phyloP scores from a whole-genome alignment of 2,888 invertebrate species.

The Scaptomyza cyrtandrae region DNA sequence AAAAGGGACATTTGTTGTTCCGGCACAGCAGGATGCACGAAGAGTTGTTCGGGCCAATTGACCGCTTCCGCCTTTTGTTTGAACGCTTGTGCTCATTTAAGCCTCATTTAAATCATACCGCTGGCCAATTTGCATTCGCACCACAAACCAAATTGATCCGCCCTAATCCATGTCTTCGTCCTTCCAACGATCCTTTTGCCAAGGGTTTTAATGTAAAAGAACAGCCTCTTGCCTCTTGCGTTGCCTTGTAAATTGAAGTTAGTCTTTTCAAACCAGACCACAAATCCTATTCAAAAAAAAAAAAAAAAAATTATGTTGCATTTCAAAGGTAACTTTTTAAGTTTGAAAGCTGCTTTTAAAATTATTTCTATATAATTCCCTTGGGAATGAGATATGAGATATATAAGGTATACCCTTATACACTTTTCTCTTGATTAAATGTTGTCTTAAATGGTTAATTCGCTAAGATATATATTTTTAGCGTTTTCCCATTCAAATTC shows the following conservation, averaged over 20 bases:
- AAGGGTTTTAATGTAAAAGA: conserved; percentile 62
- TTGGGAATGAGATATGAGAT: too few relatives aligned
- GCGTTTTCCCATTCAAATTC: not conserved
- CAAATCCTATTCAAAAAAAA: conserved; percentile 1
- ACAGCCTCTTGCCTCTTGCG: conserved; percentile 35
- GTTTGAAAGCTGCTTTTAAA: not conserved
- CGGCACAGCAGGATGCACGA: conserved; percentile 64
- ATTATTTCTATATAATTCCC: not conserved
- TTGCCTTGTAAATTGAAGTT: conserved; percentile 59
- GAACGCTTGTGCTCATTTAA: conserved; percentile 49
- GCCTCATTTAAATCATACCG: conserved; percentile 78
- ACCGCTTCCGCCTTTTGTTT: conserved; percentile 61
- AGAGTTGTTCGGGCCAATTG: conserved; percentile 23
- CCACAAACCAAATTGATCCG: conserved; percentile 81
- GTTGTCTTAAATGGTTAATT: not conserved
- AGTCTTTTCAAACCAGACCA: conserved; percentile 32
- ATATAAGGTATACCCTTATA: too few relatives aligned
- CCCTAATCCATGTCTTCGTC: conserved; percentile 64
- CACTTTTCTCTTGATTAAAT: not conserved
- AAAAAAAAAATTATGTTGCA: conserved; percentile 3
- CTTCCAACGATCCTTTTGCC: conserved; percentile 8
- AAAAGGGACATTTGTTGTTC: conserved; percentile 68
- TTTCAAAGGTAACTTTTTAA: not conserved
- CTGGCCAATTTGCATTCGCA: conserved; percentile 82
- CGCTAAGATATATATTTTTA: not conserved